Conservation (phyloP, 2,797 vertebrate genomes). For the Falco berigora region DNA sequence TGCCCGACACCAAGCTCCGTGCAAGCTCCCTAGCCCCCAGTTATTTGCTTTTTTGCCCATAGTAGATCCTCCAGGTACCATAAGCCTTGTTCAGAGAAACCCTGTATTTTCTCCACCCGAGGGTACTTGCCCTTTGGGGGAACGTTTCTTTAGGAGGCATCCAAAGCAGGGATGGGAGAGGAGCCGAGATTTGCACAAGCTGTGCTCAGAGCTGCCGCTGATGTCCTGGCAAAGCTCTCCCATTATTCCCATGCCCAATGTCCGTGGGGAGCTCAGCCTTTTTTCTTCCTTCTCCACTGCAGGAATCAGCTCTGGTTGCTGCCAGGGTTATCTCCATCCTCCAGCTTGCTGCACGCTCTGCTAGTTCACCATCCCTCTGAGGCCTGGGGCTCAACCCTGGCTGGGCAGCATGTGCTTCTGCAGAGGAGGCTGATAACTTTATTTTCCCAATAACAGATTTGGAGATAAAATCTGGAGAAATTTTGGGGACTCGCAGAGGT, state of each 20-base stretch:
- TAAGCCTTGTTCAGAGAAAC: not conserved
- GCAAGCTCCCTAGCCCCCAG: not conserved
- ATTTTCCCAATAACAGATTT: not conserved
- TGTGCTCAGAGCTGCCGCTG: not conserved
- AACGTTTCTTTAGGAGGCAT: not conserved
- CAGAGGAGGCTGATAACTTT: not conserved
- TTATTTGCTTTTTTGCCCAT: not conserved
- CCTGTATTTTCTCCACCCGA: not conserved
- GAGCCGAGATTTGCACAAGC: not conserved
- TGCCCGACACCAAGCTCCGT: rapidly evolving
- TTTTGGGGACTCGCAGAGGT: not conserved
- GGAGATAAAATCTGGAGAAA: not conserved
- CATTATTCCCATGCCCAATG: not conserved
- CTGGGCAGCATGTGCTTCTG: not conserved
- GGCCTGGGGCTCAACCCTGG: not conserved
- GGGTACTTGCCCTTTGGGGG: not conserved
- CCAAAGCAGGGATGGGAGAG: not conserved
- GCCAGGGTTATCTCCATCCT: constrained; percentile 34
- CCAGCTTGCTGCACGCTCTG: constrained; percentile 34
- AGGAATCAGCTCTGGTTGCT: not conserved
- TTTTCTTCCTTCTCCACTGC: not conserved
- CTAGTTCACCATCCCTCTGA: not conserved
- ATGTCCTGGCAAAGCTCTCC: not conserved
- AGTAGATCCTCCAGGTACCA: rapidly evolving
- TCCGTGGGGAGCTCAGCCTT: not conserved